These are phyloP conservation scores for Bovichtus variegatus DNA, from an alignment of 2,797 vertebrate species.

Conservation along the genomic window DNA sequence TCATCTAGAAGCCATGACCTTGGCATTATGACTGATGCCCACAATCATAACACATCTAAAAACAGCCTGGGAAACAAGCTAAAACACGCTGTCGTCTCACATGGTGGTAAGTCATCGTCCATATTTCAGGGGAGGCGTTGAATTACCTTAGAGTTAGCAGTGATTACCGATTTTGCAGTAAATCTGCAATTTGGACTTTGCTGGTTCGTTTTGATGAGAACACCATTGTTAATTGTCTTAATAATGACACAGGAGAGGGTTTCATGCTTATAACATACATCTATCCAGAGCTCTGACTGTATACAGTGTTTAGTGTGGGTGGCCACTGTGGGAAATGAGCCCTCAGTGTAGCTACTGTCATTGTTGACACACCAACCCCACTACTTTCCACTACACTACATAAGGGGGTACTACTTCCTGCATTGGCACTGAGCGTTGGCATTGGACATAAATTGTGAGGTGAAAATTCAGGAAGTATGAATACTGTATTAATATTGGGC, in stretches of 20 bases:
- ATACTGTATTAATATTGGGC: no score
- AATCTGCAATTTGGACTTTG: conserved; percentile 50
- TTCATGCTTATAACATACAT: conserved; percentile 69
- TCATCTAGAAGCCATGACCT: conserved; percentile 83
- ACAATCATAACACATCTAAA: conserved; percentile 83
- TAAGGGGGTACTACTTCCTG: no score
- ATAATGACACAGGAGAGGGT: conserved; percentile 71
- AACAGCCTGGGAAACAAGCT: conserved; percentile 83
- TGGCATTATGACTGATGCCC: conserved; percentile 83
- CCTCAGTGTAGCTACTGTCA: conserved; percentile 33
- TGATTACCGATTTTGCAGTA: conserved; percentile 67
- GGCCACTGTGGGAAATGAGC: conserved; percentile 50
- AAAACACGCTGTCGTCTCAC: conserved; percentile 59
- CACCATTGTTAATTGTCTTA: conserved; percentile 51
- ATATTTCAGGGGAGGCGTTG: conserved; percentile 63
- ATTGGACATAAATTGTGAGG: no score
- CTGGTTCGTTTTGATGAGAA: conserved; percentile 53
- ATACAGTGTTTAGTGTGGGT: conserved; percentile 51
- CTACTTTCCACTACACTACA: no score
- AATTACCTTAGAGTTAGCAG: conserved; percentile 69
- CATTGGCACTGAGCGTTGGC: no score
- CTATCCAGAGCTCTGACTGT: conserved; percentile 44
- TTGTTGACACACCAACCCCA: conserved; percentile 14
- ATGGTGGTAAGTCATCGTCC: conserved; percentile 63
- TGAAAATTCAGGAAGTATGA: no score